A percentile compares a stretch with the other conserved stretches of the same genome.
Conservation (phyloP, 2,113 vertebrate species). For the Tonatia bakeri region DNA sequence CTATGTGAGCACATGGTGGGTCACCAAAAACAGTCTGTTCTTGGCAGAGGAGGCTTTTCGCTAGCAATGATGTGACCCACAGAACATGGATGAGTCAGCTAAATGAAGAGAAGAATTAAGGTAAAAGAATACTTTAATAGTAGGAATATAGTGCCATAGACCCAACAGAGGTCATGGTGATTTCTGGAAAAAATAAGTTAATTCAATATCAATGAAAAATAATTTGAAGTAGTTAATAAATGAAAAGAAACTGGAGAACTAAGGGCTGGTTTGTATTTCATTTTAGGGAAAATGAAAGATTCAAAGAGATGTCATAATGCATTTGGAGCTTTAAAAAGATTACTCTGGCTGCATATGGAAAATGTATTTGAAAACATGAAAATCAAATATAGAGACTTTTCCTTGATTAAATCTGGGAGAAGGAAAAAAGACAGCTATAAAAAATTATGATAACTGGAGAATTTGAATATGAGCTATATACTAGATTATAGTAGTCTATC, state of each 20-base stretch:
- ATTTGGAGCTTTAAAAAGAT: not conserved
- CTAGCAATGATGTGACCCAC: not conserved
- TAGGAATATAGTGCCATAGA: not conserved
- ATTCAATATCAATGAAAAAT: not conserved
- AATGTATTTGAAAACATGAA: not conserved
- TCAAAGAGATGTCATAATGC: not conserved
- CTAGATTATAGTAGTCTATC: not conserved
- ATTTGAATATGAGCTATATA: not conserved
- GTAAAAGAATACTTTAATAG: not conserved
- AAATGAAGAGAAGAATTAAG: not conserved
- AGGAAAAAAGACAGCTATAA: not conserved
- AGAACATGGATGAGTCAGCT: not conserved
- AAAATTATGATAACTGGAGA: not conserved
- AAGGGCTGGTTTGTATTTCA: not conserved
- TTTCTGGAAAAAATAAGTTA: slow-evolving; percentile 21
- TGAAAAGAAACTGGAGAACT: not conserved
- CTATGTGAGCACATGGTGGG: not conserved
- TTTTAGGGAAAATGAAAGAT: not conserved
- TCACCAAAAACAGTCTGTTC: not conserved
- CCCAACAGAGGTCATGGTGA: not conserved
- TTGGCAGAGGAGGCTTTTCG: not conserved
- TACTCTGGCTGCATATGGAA: not conserved
- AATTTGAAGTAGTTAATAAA: not conserved
- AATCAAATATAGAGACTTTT: not conserved
- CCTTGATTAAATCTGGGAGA: not conserved